Evolutionary conservation across 2,888 invertebrate genomes (phyloP), one percentile per base, ranked within the genome.

Genomic region (Melinaea menophilus): DNA sequence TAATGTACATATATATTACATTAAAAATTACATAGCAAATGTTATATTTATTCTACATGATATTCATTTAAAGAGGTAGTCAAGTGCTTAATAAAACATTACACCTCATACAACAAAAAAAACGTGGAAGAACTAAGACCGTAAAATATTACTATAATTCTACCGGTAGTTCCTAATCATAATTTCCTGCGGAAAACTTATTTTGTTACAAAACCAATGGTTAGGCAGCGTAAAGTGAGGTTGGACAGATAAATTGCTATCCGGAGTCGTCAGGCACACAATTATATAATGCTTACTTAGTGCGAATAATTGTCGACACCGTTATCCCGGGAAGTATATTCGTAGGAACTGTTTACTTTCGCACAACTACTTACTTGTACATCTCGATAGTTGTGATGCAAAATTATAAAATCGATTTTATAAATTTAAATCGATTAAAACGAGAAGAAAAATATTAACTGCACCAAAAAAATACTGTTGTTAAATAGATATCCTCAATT

Each of bases 121-220:
- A n/a, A 4, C 13, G 4, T 22, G 22, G 5, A 46, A 11, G n/a
- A 46, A 46, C 4, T 12, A 46, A 4, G 13, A 48, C 13, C 5
- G 12, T 48, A 48, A n/a, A 48, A 48, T 51, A 13, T 46, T 46
- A 51, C 13, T 31, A 12, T 22, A 51, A 51, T 51, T 51, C 51
- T 5, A 51, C 51, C 51, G 51, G 51, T 12, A 51, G 51, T 31
- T 31, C 31, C 51, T 31, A 9, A 51, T 31, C 7, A 51, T 31
- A 31, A 51, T 51, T 51, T 51, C 51, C 51, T 51, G 51, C 31
- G 51, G 51, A 51, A 51, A 51, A 51, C 31, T 51, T 51, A 51
- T 51, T 51, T 51, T 31, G 31, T 51, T 31, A 31, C 51, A 51
- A 51, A 51, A 51, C 31, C 51, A 51, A 51, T 51, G 51, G 31